Evolutionary conservation across 2,888 invertebrate genomes (phyloP).

Genomic region (Microplitis manilae): DNA sequence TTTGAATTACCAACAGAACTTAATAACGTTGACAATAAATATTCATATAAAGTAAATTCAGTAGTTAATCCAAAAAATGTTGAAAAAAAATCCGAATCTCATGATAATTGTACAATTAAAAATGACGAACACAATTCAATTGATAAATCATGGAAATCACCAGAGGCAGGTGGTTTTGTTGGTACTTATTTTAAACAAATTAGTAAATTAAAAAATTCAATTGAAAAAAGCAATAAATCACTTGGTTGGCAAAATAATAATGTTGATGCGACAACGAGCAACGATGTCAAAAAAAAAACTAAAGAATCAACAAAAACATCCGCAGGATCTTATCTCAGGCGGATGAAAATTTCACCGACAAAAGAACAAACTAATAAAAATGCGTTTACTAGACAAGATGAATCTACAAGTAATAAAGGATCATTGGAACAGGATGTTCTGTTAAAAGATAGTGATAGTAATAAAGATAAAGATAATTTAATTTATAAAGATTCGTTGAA

Average conservation of each 20-base stretch:
- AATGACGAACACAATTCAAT: slow-evolving; percentile 34
- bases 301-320: slow-evolving; percentile 54
- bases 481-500: background rate
- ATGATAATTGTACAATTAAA: slow-evolving; percentile 37
- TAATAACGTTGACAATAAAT: slow-evolving; percentile 58
- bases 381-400: slow-evolving; percentile 58
- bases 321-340: slow-evolving; percentile 62
- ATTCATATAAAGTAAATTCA: slow-evolving; percentile 57
- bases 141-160: slow-evolving; percentile 57
- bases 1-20: slow-evolving; percentile 54
- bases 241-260: slow-evolving; percentile 51
- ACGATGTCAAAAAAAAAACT: slow-evolving; percentile 52
- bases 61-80: slow-evolving; percentile 44
- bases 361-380: slow-evolving; percentile 63
- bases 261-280: slow-evolving; percentile 22
- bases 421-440: slow-evolving; percentile 42
- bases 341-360: slow-evolving; percentile 69
- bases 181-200: slow-evolving; percentile 65
- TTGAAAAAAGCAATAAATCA: slow-evolving; percentile 59
- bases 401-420: slow-evolving; percentile 38
- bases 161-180: slow-evolving; percentile 59
- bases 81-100: slow-evolving; percentile 46
- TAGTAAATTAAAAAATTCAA: slow-evolving; percentile 59
- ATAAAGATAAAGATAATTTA: slow-evolving; percentile 11
- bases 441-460: slow-evolving; percentile 40